Conservation (phyloP, 2,888 invertebrate species). For the Platerodrilus igneus region DNA sequence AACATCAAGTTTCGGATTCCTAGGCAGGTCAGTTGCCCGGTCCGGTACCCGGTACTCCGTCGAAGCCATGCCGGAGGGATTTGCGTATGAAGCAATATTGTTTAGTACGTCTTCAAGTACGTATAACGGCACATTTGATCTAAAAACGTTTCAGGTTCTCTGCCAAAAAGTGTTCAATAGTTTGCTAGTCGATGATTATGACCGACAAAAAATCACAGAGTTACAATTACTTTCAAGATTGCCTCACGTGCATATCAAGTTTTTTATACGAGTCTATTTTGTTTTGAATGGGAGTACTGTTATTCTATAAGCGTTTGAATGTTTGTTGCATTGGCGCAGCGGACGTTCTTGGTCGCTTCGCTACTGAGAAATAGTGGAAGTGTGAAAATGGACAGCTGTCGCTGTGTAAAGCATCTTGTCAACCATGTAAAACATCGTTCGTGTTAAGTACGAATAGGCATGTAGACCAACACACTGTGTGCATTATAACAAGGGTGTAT, state of each 20-base stretch:
- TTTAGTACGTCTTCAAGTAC: constrained; percentile 24
- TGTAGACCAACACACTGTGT: constrained; percentile 23
- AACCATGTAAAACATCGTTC: constrained; percentile 26
- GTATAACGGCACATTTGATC: constrained; percentile 37
- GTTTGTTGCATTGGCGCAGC: constrained; percentile 12
- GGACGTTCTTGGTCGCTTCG: constrained; percentile 19
- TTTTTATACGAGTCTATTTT: constrained; percentile 31
- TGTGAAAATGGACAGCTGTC: constrained; percentile 29
- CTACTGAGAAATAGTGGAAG: constrained; percentile 24
- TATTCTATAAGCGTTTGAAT: constrained; percentile 20
- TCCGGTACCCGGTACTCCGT: constrained; percentile 18
- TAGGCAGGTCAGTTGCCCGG: constrained; percentile 23
- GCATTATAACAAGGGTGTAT: constrained; percentile 27
- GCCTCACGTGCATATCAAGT: constrained; percentile 39
- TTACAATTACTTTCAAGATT: constrained; percentile 42
- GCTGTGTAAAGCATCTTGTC: constrained; percentile 30
- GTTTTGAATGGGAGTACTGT: constrained; percentile 23
- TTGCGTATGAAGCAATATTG: constrained; percentile 25
- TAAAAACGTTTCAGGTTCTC: constrained; percentile 38
- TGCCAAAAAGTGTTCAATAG: constrained; percentile 42
- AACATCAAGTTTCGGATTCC: constrained; percentile 23
- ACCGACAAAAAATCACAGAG: constrained; percentile 33
- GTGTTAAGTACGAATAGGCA: constrained; percentile 26
- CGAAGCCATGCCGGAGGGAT: constrained; percentile 11
- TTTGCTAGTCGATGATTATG: constrained; percentile 28